phyloP scores from a whole-genome alignment of 2,888 invertebrate species.

The Acrocyrtus sp. region DNA sequence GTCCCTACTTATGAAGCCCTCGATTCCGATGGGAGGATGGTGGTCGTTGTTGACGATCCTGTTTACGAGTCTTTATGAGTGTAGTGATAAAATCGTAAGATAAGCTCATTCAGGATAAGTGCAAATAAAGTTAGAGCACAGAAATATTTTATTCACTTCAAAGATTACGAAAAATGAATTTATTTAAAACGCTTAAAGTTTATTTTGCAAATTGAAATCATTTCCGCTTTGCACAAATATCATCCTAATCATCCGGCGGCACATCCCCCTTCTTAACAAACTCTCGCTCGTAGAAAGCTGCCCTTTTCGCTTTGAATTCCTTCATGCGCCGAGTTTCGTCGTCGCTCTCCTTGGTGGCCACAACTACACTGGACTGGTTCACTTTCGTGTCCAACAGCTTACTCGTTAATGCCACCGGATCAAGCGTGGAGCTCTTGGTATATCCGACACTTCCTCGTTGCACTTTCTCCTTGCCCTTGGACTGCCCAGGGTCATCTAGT shows the following conservation, averaged over 20 bases:
- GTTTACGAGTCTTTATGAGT: conserved; percentile 28
- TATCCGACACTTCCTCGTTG: conserved; percentile 33
- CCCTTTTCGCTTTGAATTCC: conserved; percentile 31
- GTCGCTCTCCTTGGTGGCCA: not conserved
- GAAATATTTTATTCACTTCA: too few relatives aligned
- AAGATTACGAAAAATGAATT: too few relatives aligned
- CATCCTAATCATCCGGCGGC: conserved; percentile 15
- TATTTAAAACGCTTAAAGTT: too few relatives aligned
- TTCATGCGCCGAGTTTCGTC: not conserved
- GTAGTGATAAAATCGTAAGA: too few relatives aligned
- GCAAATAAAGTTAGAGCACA: too few relatives aligned
- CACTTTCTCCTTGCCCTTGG: not conserved
- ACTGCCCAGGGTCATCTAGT: not conserved
- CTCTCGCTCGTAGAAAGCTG: conserved; percentile 34
- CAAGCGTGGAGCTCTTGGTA: conserved; percentile 8
- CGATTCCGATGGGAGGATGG: conserved; percentile 29
- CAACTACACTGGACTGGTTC: conserved; percentile 5
- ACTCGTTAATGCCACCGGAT: conserved; percentile 17
- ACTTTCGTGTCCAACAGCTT: conserved; percentile 34
- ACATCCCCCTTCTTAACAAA: conserved; percentile 19
- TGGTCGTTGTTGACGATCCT: conserved; percentile 33
- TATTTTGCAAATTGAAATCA: too few relatives aligned
- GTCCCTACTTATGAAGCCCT: conserved; percentile 29
- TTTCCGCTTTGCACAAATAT: too few relatives aligned
- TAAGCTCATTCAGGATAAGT: too few relatives aligned